These are phyloP conservation scores for Pegea sp. DNA, from an alignment of 23 tunicate species.

Conservation along the genomic window DNA sequence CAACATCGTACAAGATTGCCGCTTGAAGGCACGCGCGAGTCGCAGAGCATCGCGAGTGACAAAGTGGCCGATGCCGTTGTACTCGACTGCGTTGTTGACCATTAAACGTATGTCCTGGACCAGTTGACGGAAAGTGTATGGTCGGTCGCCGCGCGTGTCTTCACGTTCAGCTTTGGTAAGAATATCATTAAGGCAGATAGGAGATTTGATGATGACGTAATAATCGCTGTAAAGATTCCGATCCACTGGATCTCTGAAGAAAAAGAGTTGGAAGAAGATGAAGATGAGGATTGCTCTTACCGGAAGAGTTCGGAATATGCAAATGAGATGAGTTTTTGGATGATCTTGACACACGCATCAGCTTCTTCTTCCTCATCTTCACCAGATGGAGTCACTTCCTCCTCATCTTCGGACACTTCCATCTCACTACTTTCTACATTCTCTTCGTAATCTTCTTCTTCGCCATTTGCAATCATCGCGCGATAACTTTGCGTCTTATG, in stretches of 20 bases:
- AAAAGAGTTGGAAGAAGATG: not conserved
- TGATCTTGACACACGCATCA: slow-evolving; percentile 7
- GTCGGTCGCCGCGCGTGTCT: no score
- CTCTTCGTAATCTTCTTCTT: slow-evolving; percentile 4
- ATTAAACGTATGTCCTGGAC: no score
- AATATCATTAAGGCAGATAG: slow-evolving; percentile 12
- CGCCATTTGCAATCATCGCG: no score
- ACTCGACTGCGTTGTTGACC: not conserved
- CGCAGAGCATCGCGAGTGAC: not conserved
- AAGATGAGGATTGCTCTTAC: no score
- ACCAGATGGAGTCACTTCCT: not conserved
- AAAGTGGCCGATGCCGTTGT: not conserved
- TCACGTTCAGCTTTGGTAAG: not conserved
- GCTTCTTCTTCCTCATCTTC: slow-evolving; percentile 12
- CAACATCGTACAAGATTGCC: no score
- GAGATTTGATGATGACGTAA: slow-evolving; percentile 12
- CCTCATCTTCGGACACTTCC: not conserved
- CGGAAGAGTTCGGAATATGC: no score
- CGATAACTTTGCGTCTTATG: slow-evolving; percentile 3
- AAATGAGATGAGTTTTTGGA: not conserved
- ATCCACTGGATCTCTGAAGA: slow-evolving; percentile 17
- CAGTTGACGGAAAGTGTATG: no score
- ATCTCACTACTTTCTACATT: not conserved
- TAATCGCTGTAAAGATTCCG: slow-evolving; percentile 10
- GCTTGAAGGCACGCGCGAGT: not conserved